Evolutionary conservation across 1,140 invertebrate species (phyloP).

Genomic region (Idris sp.): DNA sequence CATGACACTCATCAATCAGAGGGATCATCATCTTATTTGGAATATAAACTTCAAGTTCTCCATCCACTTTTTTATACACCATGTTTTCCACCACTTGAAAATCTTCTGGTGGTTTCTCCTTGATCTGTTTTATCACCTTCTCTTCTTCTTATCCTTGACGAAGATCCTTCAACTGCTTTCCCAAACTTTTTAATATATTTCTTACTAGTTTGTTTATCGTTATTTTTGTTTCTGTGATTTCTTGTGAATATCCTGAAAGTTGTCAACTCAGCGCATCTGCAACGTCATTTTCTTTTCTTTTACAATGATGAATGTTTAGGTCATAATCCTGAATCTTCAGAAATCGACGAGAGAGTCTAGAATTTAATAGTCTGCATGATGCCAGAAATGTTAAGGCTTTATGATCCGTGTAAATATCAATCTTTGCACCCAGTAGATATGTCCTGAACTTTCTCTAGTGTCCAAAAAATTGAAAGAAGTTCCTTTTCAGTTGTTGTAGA

Average conservation of each 20-base stretch:
- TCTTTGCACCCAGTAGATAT: constrained; percentile 40
- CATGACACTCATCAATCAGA: constrained; percentile 39
- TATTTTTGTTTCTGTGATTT: not conserved
- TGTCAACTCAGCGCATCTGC: constrained; percentile 2
- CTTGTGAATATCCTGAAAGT: not conserved
- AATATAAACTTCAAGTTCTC: not conserved
- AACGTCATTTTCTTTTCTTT: constrained; percentile 19
- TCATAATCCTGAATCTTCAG: constrained; percentile 26
- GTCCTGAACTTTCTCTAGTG: constrained; percentile 1
- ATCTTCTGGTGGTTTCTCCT: too few species aligned
- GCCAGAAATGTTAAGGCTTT: constrained; percentile 48
- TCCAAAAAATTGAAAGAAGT: constrained; percentile 70
- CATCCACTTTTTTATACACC: constrained; percentile 1
- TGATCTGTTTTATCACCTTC: too few species aligned
- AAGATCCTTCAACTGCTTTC: too few species aligned
- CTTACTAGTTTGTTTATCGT: constrained; percentile 1
- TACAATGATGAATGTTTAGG: constrained; percentile 14
- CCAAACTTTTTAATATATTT: too few species aligned
- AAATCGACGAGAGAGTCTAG: constrained; percentile 20
- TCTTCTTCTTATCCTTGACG: too few species aligned
- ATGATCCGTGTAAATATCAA: constrained; percentile 77
- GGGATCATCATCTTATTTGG: not conserved
- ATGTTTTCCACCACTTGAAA: too few species aligned
- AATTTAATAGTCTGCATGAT: constrained; percentile 20
- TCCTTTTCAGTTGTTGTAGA: constrained; percentile 62